Conservation (phyloP, 92 coral and sea anemone species). For the Phenganax subtilis region DNA sequence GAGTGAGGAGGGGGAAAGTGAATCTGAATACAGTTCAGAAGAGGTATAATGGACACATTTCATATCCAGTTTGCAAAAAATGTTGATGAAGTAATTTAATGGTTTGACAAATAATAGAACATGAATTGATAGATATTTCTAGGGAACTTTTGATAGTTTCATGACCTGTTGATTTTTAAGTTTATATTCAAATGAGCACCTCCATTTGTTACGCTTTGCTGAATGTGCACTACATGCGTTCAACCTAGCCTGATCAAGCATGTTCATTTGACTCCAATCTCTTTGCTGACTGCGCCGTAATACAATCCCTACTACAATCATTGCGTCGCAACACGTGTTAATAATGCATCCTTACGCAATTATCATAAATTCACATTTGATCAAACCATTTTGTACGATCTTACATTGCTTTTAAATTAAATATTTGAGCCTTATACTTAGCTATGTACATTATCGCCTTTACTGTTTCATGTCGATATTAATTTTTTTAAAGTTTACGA, state of each 20-base stretch:
- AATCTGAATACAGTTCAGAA: conserved; percentile 24
- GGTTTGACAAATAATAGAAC: not conserved
- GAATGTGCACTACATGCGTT: not conserved
- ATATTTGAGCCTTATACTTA: not conserved
- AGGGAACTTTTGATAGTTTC: not conserved
- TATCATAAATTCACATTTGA: not conserved
- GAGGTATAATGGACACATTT: conserved; percentile 22
- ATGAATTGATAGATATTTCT: not conserved
- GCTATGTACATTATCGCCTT: not conserved
- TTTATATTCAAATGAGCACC: not conserved
- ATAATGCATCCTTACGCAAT: too few species aligned
- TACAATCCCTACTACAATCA: not conserved
- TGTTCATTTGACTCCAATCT: not conserved
- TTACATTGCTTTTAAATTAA: not conserved
- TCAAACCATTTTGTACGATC: not conserved
- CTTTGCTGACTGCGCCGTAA: not conserved
- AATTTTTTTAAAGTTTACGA: not conserved
- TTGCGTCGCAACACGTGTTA: too few species aligned
- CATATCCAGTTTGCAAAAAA: not conserved
- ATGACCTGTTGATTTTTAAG: conserved; percentile 8
- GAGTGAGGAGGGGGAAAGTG: conserved; percentile 6
- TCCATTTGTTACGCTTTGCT: not conserved
- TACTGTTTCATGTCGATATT: not conserved
- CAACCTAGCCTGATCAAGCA: not conserved
- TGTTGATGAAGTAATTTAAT: not conserved